Evolutionary conservation across 2,113 vertebrate species (phyloP), one percentile per base, ranked within the genome.

Genomic region (Myrmophylax atrothorax): DNA sequence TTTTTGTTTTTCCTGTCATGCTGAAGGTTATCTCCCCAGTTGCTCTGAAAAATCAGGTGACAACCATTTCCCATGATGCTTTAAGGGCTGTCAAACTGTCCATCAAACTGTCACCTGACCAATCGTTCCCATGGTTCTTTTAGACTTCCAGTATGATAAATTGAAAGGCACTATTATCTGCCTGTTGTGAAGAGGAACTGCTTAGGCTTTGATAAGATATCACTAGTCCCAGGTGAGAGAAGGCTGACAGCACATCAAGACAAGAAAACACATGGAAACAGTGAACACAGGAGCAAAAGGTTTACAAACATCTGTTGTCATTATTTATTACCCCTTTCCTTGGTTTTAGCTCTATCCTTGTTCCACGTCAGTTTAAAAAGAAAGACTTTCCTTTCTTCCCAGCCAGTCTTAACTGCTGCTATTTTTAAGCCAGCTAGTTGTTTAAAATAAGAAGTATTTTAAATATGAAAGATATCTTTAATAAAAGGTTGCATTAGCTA

Each of bases 201-300:
- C 99, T 99, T 98, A 96, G 98, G 98, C 98, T 99, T 99, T 99
- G 99, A 99, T 99, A 99, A 99, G 99, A 98, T 99, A 99, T 99
- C 99, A 99, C 98, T 98, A 97, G 98, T 99, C 99, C 99, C 99
- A 99, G 99, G 99, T 99, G 99, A 99, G 98, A 97, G 97, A 96
- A 97, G 95, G 97, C 98, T 98, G 99, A 99, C 98, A 98, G 98
- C 98, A 97, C 98, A 98, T 99, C 98, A 98, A 98, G 98, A 98
- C 98, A 98, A 98, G 98, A 98, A 98, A 98, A 98, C 98, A 98
- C 98, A 96, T 97, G 97, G 98, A 98, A 98, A 98, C 98, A 98
- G 94, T 96, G 98, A 97, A 97, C 96, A 91, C 93, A 94, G 96
- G 95, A 96, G 97, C 97, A 94, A 94, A 95, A 96, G 98, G 98